Evolutionary conservation across 2,113 vertebrate species (phyloP).

Genomic region (Muscicapa adusta): DNA sequence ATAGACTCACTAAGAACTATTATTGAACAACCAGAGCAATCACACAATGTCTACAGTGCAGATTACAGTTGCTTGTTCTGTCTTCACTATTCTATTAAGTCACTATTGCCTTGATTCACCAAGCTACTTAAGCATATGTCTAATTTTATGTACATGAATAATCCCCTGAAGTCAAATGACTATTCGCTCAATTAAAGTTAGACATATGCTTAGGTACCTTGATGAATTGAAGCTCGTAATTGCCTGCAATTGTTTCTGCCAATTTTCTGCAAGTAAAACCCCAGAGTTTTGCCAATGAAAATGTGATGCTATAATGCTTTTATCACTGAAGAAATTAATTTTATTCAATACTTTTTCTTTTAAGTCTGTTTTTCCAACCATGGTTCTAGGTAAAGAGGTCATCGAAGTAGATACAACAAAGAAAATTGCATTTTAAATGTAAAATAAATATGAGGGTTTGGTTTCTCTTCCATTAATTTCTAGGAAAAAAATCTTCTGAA

Average conservation of each 20-base stretch:
- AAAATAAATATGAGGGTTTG: background rate
- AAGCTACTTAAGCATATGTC: slow-evolving; percentile 5
- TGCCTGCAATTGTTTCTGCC: slow-evolving; percentile 38
- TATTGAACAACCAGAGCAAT: background rate
- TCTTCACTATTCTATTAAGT: background rate
- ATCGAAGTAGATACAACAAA: background rate
- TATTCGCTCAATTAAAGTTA: slow-evolving; percentile 31
- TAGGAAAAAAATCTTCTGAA: background rate
- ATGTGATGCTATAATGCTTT: background rate
- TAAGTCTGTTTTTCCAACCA: background rate
- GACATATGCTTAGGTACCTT: slow-evolving; percentile 33
- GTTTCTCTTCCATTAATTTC: background rate
- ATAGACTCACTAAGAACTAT: background rate
- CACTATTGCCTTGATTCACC: background rate
- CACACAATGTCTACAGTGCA: background rate
- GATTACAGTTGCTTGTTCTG: background rate
- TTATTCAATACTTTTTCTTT: background rate
- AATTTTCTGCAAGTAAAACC: slow-evolving; percentile 25
- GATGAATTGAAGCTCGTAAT: slow-evolving; percentile 34
- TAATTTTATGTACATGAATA: slow-evolving; percentile 26
- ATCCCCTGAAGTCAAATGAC: slow-evolving; percentile 28
- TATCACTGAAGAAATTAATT: background rate
- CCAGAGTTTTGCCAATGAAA: background rate
- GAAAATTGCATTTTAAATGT: background rate
- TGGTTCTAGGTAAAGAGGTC: background rate